Conservation (phyloP, 2,113 vertebrate species). For the Rhinoderma darwinii region DNA sequence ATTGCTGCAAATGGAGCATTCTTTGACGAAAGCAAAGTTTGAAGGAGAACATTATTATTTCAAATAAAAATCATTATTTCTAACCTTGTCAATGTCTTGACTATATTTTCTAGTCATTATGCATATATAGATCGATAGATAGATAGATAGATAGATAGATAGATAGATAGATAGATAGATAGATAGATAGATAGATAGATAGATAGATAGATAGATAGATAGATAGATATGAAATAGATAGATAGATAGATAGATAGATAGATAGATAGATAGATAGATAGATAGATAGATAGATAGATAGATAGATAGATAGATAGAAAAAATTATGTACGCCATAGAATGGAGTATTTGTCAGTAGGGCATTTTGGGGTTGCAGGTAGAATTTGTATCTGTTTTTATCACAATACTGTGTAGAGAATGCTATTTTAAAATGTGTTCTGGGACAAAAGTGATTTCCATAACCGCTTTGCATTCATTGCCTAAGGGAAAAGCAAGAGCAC, state of each 20-base stretch:
- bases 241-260: constrained; percentile 18
- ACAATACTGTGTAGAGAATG: constrained; percentile 38
- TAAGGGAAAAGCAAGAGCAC: constrained; percentile 53
- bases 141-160: too few relatives aligned
- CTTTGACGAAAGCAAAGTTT: too few relatives aligned
- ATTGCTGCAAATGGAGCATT: too few relatives aligned
- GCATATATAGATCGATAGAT: too few relatives aligned
- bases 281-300: neutral
- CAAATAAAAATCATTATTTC: too few relatives aligned
- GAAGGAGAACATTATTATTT: too few relatives aligned
- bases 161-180: too few relatives aligned
- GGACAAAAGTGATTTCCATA: constrained; percentile 58
- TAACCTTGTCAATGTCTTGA: too few relatives aligned
- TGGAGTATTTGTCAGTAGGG: neutral
- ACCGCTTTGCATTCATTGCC: constrained; percentile 56
- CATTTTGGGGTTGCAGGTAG: constrained; percentile 13
- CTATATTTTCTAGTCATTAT: too few relatives aligned
- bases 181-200: neutral
- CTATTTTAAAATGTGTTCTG: constrained; percentile 57
- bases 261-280: neutral
- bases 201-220: constrained; percentile 18
- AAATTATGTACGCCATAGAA: neutral
- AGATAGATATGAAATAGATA: constrained; percentile 28
- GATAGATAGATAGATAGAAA: neutral
- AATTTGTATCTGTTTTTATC: constrained; percentile 41